These are phyloP conservation scores for Drosophila sp. DNA, from an alignment of 1,140 invertebrate genomes.

Conservation along the genomic window DNA sequence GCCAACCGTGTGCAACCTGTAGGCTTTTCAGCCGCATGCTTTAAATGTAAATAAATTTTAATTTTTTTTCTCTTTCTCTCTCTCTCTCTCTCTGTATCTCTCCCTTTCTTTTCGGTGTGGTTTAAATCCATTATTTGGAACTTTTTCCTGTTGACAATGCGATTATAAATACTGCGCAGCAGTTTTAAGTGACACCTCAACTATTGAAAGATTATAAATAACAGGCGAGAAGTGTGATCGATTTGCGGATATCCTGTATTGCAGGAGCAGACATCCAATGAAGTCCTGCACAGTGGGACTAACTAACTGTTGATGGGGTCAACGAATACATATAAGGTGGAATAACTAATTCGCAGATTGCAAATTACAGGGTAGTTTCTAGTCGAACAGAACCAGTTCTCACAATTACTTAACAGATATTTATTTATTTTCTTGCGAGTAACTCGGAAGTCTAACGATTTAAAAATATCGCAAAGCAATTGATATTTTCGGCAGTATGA, in stretches of 20 bases:
- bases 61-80: neutral
- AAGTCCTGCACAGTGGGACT: too few relatives aligned
- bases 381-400: too few relatives aligned
- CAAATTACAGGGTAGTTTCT: too few relatives aligned
- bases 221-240: neutral
- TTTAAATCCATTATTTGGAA: constrained; percentile 12
- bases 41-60: constrained; percentile 48
- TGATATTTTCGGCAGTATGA: too few relatives aligned
- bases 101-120: neutral
- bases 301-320: too few relatives aligned
- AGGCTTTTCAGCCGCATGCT: constrained; percentile 41
- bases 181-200: constrained; percentile 28
- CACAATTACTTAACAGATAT: too few relatives aligned
- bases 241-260: neutral
- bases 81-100: neutral
- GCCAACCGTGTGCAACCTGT: constrained; percentile 61
- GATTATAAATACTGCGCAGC: constrained; percentile 27
- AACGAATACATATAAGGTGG: too few relatives aligned
- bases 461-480: too few relatives aligned
- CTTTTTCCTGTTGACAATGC: constrained; percentile 21
- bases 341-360: too few relatives aligned
- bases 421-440: too few relatives aligned
- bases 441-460: too few relatives aligned
- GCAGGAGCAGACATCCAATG: too few relatives aligned
- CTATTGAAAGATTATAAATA: constrained; percentile 17